Evolutionary conservation across 2,888 invertebrate genomes (phyloP), one percentile per base, ranked within the genome.

Genomic region (Eurois occulta): DNA sequence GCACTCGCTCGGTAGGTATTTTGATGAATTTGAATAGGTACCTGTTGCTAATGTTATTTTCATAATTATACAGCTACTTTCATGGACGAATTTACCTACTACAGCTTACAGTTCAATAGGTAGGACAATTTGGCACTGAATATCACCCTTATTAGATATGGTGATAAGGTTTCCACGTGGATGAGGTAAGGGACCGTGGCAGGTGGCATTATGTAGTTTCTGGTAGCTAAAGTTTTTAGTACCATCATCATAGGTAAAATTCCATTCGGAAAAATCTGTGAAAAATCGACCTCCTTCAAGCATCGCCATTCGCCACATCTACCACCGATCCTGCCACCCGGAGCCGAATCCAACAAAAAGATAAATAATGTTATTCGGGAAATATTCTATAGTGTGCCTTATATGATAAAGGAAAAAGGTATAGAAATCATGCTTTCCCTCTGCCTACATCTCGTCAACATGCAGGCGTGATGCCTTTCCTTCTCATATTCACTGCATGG

Each of bases 41-140:
- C n/a, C n/a, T n/a, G n/a, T 32, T 69, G 1, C 24, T 73, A 58
- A 43, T n/a, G 74, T 58, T n/a, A 58, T 74, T 71, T 74, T 35
- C 43, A n/a, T 58, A 21, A 11, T 55, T 10, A 0, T 73, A 38
- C 38, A 24, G 24, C 24, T 38, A 41, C 32, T n/a, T 72, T 58
- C 32, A 58, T 71, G 43, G 32, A 32, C n/a, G 10, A 55, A 18
- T 69, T 55, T 55, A 28, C 58, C 28, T n/a, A 55, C n/a, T 21
- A 0, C 24, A 32, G 1, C 11, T 38, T 38, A 32, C 24, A 35
- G 32, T n/a, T 32, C 24, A 24, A 32, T 32, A n/a, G 65, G 0
- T 66, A 65, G 3, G 10, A 18, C 18, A 69, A 69, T 48, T 28
- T 32, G 11, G 4, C 3, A 48, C 35, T 28, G 28, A 38, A 66